A percentile compares a stretch with the other conserved stretches of the same genome.
Conservation (phyloP, 2,888 invertebrate genomes). For the Sesamia inferens region DNA sequence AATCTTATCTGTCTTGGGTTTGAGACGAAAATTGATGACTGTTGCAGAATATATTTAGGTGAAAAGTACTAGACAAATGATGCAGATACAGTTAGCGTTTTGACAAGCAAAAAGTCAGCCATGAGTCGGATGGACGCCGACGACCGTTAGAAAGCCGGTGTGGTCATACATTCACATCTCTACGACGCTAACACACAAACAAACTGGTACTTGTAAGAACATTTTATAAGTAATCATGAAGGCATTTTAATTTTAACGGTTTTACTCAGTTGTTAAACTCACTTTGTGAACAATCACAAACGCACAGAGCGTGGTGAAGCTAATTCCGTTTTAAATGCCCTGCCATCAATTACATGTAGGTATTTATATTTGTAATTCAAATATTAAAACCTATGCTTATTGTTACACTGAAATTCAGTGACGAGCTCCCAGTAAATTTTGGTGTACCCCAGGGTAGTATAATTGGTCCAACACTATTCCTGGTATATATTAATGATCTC, state of each 20-base stretch:
- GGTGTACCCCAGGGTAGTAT: no score
- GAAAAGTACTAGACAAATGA: conserved; percentile 74
- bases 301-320: not conserved
- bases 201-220: conserved; percentile 57
- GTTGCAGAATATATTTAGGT: conserved; percentile 64
- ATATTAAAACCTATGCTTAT: not conserved
- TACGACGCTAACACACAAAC: conserved; percentile 47
- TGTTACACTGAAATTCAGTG: not conserved
- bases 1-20: conserved; percentile 52
- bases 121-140: conserved; percentile 70
- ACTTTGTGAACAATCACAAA: conserved; percentile 11
- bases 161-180: conserved; percentile 67
- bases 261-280: conserved; percentile 18
- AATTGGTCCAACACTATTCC: no score
- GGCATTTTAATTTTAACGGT: conserved; percentile 60
- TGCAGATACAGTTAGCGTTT: conserved; percentile 83
- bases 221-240: conserved; percentile 60
- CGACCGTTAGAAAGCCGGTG: conserved; percentile 80
- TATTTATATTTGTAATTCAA: not conserved
- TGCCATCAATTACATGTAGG: not conserved
- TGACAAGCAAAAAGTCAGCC: conserved; percentile 85
- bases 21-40: conserved; percentile 68
- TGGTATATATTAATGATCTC: no score
- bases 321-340: not conserved
- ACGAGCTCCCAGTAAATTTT: no score